Evolutionary conservation across 2,113 vertebrate species (phyloP).

Genomic region (Syrmaticus mikado): DNA sequence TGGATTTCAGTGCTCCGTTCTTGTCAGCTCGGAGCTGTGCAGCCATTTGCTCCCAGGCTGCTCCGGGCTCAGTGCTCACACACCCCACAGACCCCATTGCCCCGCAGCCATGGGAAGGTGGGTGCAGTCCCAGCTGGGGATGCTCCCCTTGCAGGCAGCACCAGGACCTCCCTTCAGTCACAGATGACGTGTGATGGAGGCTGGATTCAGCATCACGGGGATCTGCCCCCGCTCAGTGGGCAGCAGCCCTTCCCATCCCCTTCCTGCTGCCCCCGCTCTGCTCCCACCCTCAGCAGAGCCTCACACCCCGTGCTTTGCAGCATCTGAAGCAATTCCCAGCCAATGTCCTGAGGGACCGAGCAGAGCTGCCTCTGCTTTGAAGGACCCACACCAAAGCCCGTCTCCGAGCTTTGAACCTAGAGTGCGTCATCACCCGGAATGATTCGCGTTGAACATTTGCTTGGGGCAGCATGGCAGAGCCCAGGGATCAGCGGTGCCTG

Average conservation of each 20-base stretch:
- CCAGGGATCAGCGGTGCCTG: neutral
- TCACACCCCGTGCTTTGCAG: rapidly evolving
- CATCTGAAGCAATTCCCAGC: neutral
- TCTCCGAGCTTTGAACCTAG: neutral
- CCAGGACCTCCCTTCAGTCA: neutral
- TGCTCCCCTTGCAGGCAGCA: too few species aligned
- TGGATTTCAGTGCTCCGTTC: neutral
- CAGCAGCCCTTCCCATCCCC: neutral
- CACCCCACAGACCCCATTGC: too few species aligned
- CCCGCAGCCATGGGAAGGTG: too few species aligned
- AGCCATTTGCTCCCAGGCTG: too few species aligned
- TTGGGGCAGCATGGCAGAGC: neutral
- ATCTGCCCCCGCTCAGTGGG: neutral
- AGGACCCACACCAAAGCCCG: constrained; percentile 41
- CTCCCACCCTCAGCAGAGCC: constrained; percentile 1
- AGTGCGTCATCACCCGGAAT: neutral
- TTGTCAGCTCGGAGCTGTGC: neutral
- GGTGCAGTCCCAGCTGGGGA: too few species aligned
- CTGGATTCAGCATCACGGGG: rapidly evolving
- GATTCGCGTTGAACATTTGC: neutral
- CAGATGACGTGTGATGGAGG: rapidly evolving
- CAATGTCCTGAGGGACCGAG: neutral
- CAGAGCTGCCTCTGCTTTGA: constrained; percentile 37
- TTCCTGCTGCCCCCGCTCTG: neutral
- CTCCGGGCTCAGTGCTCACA: too few species aligned